Percentiles rank a stretch among this genome's conserved stretches.
Evolutionary conservation across 2,888 invertebrate species (phyloP).

Genomic region (Chesias legatella): DNA sequence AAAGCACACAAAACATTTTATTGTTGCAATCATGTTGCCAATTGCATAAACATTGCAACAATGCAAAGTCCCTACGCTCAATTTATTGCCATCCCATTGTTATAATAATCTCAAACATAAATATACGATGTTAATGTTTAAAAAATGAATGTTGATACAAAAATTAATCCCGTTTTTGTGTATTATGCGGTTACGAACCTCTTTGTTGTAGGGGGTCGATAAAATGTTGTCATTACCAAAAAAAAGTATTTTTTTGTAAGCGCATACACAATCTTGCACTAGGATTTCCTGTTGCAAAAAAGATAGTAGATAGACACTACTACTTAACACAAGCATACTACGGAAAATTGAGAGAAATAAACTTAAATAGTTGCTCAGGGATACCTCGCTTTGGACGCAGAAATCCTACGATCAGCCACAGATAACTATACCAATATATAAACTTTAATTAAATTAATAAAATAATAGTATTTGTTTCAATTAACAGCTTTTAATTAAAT

Average conservation of each 20-base stretch:
- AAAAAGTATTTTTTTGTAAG: constrained; percentile 3
- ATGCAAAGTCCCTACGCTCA: constrained; percentile 34
- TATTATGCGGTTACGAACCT: constrained; percentile 18
- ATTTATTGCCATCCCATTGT: constrained; percentile 42
- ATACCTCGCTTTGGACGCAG: too few relatives aligned
- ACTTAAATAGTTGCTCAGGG: too few relatives aligned
- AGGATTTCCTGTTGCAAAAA: too few relatives aligned
- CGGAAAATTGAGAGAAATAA: too few relatives aligned
- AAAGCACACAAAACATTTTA: constrained; percentile 14
- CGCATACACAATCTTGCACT: too few relatives aligned
- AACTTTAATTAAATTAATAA: too few relatives aligned
- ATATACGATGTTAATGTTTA: constrained; percentile 29
- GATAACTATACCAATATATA: too few relatives aligned
- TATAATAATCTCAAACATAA: constrained; percentile 40
- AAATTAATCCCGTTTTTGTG: constrained; percentile 17
- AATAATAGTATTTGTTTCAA: too few relatives aligned
- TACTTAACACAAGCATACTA: too few relatives aligned
- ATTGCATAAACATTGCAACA: constrained; percentile 33
- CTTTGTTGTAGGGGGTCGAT: constrained; percentile 4
- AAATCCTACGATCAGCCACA: too few relatives aligned
- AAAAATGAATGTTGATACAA: constrained; percentile 32
- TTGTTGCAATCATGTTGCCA: constrained; percentile 15
- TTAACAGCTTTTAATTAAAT: too few relatives aligned
- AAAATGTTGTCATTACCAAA: constrained; percentile 4
- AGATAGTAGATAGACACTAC: too few relatives aligned